Base-by-base conservation (phyloP, 2,888 invertebrate genomes). In the Leptinotarsa peninsularis region DNA sequence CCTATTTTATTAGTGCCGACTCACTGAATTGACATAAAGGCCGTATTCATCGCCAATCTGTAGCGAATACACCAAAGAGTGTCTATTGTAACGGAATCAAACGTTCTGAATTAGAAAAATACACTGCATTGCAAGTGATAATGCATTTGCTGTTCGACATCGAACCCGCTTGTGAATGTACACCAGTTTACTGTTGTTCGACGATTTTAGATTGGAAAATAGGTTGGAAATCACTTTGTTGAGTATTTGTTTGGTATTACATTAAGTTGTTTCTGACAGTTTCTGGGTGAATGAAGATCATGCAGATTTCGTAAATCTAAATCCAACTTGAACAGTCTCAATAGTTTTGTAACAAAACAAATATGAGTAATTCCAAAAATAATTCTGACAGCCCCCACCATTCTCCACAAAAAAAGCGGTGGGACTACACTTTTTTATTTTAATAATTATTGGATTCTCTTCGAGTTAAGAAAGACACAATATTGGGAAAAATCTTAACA, bases 1-100 rank as follows among this genome's bases (percentile, higher is more conserved):
- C 85, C 86, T 78, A 84, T 86, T 86, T 83, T 84, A 83, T 84
- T 83, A 85, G 84, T 84, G 83, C 84, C 86, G 84, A 85, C 81
- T 83, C 85, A 84, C 81, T 85, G 85, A 83, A 80, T 83, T 79
- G 80, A 79, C 79, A 86, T 84, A 86, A 86, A 86, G 84, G 84
- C 81, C 75, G 81, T 82, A 85, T 84, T 85, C 85, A 85, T 84
- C 81, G 82, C 75, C 79, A 83, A 82, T 83, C 81, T 82, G 82
- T 76, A 78, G 73, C 67, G 67, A 78, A 77, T 73, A 76, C 71
- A 78, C 75, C 78, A 71, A 79, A 75, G 80, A 79, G 78, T 74
- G 73, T 78, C 77, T 75, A 78, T 80, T 81, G 76, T 80, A 67
- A 67, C 67, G 74, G 74, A 72, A 73, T 70, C 69, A 76, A 69